These are phyloP conservation scores for Alectoris magna DNA, from an alignment of 2,797 vertebrate species.

Conservation along the genomic window DNA sequence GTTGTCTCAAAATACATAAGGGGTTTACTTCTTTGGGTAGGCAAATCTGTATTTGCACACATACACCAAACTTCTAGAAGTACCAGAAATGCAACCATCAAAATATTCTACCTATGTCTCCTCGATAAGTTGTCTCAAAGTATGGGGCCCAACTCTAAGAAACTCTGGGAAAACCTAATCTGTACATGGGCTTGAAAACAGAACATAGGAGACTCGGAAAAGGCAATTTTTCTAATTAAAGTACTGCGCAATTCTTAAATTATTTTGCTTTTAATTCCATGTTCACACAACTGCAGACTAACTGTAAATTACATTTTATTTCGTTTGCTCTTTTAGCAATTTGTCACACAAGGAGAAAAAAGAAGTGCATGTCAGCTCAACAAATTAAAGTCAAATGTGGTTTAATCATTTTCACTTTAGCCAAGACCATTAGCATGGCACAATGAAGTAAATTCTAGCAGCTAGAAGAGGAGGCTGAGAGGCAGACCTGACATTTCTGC, in stretches of 20 bases:
- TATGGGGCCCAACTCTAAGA: neutral
- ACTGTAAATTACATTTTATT: conserved; percentile 69
- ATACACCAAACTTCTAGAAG: neutral
- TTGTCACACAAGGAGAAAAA: conserved; percentile 62
- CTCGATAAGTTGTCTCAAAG: neutral
- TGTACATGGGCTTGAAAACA: neutral
- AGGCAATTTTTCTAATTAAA: neutral
- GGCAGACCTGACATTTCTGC: neutral
- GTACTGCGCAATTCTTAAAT: conserved; percentile 45
- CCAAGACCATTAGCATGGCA: conserved; percentile 60
- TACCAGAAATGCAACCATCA: neutral
- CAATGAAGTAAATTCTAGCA: conserved; percentile 57
- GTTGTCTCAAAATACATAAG: neutral
- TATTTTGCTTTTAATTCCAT: conserved; percentile 61
- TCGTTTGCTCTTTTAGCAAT: conserved; percentile 65
- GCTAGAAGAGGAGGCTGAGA: neutral
- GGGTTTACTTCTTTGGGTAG: neutral
- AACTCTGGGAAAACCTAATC: neutral
- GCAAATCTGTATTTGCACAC: neutral
- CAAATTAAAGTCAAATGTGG: conserved; percentile 71
- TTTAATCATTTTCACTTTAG: conserved; percentile 76
- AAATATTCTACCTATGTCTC: neutral
- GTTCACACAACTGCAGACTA: conserved; percentile 47
- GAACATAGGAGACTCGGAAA: neutral
- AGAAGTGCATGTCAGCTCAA: conserved; percentile 36